A percentile compares a stretch with the other conserved stretches of the same genome.
Evolutionary conservation across 2,888 invertebrate genomes (phyloP).

Genomic region (Melolontha melolontha): DNA sequence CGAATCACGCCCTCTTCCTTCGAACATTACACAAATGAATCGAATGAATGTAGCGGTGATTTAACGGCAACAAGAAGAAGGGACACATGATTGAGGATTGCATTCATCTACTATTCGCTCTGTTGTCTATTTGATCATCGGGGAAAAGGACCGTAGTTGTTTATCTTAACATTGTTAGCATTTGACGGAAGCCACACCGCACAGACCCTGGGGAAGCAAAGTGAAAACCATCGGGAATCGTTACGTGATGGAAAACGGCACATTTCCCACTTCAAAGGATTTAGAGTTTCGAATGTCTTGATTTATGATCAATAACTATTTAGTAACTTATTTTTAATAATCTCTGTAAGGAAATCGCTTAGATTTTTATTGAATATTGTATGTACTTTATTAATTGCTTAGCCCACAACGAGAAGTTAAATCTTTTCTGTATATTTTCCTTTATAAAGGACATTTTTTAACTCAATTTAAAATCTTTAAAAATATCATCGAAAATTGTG

Average conservation of each 20-base stretch:
- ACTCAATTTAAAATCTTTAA: too few species aligned
- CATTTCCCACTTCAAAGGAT: constrained; percentile 13
- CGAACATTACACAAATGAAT: constrained; percentile 48
- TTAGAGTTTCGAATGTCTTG: constrained; percentile 14
- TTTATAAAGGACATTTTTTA: too few species aligned
- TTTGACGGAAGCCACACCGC: constrained; percentile 49
- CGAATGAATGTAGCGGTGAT: constrained; percentile 49
- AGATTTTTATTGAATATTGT: too few species aligned
- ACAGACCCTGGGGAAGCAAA: constrained; percentile 36
- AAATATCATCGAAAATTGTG: too few species aligned
- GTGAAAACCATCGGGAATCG: constrained; percentile 21
- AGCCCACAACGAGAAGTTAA: too few species aligned
- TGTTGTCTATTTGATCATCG: constrained; percentile 31
- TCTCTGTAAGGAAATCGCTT: too few species aligned
- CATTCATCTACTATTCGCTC: constrained; percentile 39
- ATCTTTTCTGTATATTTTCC: too few species aligned
- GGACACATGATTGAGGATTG: constrained; percentile 48
- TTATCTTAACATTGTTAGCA: constrained; percentile 49
- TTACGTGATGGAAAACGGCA: constrained; percentile 4
- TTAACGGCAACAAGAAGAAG: constrained; percentile 41
- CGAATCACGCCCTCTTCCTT: constrained; percentile 41
- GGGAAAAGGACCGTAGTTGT: constrained; percentile 46
- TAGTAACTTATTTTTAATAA: too few species aligned
- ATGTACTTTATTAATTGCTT: too few species aligned
- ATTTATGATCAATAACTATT: neutral